Base-by-base conservation (phyloP, 2,113 vertebrate genomes). In the Ceyx melanurus region DNA sequence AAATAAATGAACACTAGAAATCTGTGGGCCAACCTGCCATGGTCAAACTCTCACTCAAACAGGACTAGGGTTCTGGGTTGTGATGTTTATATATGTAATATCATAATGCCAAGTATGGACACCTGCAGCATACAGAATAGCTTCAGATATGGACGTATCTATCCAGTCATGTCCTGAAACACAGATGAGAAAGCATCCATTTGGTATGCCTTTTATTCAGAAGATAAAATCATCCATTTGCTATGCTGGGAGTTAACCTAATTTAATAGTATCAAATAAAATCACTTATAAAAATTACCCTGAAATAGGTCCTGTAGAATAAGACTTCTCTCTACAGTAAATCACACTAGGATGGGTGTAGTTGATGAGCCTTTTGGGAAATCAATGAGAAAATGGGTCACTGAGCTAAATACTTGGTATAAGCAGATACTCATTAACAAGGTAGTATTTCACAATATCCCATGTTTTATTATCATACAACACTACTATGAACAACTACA, bases 321-420 rank as follows among this genome's bases (percentile, higher is more conserved):
- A 81, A 71, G 60, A 65, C 17, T 72, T 79, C 29, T 86, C 17
- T 73, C 37, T 72, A 29, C 42, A 76, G 65, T 89, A 76, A 84
- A 75, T 83, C 22, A 71, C 17, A 7, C 19, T 51, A 33, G 28
- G 50, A 91, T 37, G 37, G 57, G 46, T 13, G 8, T 46, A 66
- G 60, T 22, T 84, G 57, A 81, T 86, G 22, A 29, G 26, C 33
- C 70, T 85, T 18, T 54, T 72, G 73, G 86, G 81, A 89, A 93
- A 90, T 86, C 84, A 92, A 68, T 65, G 50, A 77, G 70, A 82
- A 92, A 96, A 79, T 58, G 54, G 83, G 58, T 92, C 77, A 90
- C 80, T 67, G 72, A 91, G 21, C 78, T 79, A 87, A 92, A 56
- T 65, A 79, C 62, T 79, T 66, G 15, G 29, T 89, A 15, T 79